Evolutionary conservation across 1,140 invertebrate genomes (phyloP), one percentile per base, ranked within the genome.

Genomic region (Polyergus mexicanus): DNA sequence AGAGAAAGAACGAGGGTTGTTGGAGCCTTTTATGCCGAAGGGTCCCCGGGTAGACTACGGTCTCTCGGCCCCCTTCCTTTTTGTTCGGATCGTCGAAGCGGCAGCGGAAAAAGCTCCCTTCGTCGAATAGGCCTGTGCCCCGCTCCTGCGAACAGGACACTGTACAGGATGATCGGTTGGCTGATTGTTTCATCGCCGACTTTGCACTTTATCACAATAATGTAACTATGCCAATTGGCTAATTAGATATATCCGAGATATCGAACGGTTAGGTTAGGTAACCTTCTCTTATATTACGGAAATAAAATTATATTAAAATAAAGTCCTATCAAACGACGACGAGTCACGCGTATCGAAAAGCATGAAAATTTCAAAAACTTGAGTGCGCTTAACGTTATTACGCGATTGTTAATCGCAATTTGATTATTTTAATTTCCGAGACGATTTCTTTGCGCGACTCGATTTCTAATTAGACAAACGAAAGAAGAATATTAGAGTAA

Each of bases 21-120:
- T 91, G 86, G 89, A 92, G 71, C 87, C 92, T 91, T 92, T 92
- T 87, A 92, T 92, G 83, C 66, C 75, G 74, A 86, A 87, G 89
- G 92, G 89, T 88, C 86, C 86, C 86, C 71, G 63, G 87, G 85
- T 88, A 85, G 87, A 86, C 80, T 76, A 76, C 71, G 84, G 88
- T 47, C 76, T 47, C 76, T 88, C 85, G 85, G 85, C 25, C 84
- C 77, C 90, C 89, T 92, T 92, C 84, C 77, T 91, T 90, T 92
- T 92, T 92, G 88, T 92, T 89, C 84, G 84, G 66, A 28, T 85
- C 86, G 91, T 88, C 88, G 88, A 89, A 91, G 84, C 88, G 86
- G 88, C 87, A 85, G 87, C 81, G 72, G 69, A 86, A 87, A 90
- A 86, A 86, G 68, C 60, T 81, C 86, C 78, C 81, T 58, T 75